These are phyloP conservation scores for Clamator glandarius DNA, from an alignment of 2,797 vertebrate genomes.

Conservation along the genomic window DNA sequence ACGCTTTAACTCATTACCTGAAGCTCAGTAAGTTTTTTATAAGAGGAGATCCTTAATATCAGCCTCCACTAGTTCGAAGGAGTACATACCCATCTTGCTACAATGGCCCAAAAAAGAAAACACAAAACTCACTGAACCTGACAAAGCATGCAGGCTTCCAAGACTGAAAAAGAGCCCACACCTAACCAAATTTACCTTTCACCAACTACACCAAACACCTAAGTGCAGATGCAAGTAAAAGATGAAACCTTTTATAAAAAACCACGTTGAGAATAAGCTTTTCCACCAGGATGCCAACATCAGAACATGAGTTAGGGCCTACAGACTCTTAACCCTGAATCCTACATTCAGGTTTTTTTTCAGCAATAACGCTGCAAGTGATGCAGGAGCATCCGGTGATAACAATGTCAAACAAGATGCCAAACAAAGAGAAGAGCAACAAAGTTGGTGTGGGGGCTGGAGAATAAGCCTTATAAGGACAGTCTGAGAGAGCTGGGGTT, in stretches of 20 bases:
- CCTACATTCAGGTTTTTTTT: accelerated
- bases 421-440: too few relatives aligned
- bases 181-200: not conserved
- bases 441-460: too few relatives aligned
- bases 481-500: too few relatives aligned
- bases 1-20: not conserved
- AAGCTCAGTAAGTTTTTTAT: not conserved
- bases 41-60: not conserved
- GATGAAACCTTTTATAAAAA: accelerated
- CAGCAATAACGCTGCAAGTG: not conserved
- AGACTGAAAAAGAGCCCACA: not conserved
- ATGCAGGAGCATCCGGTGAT: accelerated
- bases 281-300: not conserved
- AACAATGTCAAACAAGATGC: accelerated
- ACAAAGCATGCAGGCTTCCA: accelerated
- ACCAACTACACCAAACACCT: not conserved
- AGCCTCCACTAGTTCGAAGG: not conserved
- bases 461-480: too few relatives aligned
- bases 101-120: not conserved
- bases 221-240: accelerated
- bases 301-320: accelerated
- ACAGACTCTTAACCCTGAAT: not conserved
- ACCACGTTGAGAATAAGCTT: accelerated
- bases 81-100: not conserved
- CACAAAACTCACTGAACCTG: not conserved